Evolutionary conservation across 1,140 invertebrate species (phyloP).

Genomic region (Papilio machaon): DNA sequence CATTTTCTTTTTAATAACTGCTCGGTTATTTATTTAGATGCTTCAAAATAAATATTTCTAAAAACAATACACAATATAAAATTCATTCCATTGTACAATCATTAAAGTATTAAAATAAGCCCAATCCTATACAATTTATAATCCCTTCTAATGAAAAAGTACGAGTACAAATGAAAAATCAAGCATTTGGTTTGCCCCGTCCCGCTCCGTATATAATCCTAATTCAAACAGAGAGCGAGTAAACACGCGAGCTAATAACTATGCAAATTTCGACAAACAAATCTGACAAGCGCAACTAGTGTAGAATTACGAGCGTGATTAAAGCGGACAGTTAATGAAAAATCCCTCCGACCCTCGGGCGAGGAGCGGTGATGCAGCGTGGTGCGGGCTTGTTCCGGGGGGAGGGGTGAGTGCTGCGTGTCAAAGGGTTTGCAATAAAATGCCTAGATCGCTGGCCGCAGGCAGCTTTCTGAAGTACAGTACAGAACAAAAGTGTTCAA

Average conservation of each 20-base stretch:
- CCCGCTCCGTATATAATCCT: constrained; percentile 24
- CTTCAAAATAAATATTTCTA: background rate
- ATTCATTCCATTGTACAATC: background rate
- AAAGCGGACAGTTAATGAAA: constrained; percentile 45
- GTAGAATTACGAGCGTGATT: constrained; percentile 40
- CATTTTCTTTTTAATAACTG: too few species aligned
- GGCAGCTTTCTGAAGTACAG: constrained; percentile 41
- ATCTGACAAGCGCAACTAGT: constrained; percentile 54
- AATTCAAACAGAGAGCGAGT: constrained; percentile 31
- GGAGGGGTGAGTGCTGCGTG: constrained; percentile 23
- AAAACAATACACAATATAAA: background rate
- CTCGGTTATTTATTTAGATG: too few species aligned
- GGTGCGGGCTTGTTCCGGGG: background rate
- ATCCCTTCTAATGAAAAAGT: constrained; percentile 36
- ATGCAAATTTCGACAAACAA: constrained; percentile 60
- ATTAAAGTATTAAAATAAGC: constrained; percentile 8
- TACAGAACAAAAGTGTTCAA: constrained; percentile 18
- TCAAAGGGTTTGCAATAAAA: constrained; percentile 49
- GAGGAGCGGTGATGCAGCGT: constrained; percentile 20
- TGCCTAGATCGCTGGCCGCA: constrained; percentile 50
- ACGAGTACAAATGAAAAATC: constrained; percentile 30
- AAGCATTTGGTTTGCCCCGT: background rate
- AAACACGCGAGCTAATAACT: constrained; percentile 52
- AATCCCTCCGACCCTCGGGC: constrained; percentile 40
- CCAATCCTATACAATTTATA: background rate